Evolutionary conservation across 2,888 invertebrate species (phyloP).

Genomic region (Amblyjoppa fuscipennis): DNA sequence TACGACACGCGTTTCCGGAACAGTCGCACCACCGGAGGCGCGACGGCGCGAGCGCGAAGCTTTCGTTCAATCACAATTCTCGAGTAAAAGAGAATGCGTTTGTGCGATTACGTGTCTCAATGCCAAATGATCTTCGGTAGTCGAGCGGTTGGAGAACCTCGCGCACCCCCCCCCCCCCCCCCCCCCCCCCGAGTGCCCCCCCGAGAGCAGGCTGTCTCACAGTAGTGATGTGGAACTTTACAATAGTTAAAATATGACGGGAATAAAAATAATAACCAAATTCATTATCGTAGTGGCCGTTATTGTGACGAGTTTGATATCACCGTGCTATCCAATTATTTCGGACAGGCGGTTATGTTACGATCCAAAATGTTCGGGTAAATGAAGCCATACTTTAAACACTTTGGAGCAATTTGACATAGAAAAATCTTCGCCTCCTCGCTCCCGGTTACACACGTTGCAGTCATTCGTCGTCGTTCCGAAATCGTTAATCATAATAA

Average conservation of each 20-base stretch:
- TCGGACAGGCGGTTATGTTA: constrained; percentile 91
- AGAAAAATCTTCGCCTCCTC: constrained; percentile 55
- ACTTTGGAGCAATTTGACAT: constrained; percentile 66
- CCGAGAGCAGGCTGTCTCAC: constrained; percentile 59
- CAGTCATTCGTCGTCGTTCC: background rate
- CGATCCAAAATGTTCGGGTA: constrained; percentile 90
- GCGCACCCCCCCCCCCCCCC: constrained; percentile 17
- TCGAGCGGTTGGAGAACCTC: constrained; percentile 24
- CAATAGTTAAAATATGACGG: constrained; percentile 80
- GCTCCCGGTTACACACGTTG: constrained; percentile 68
- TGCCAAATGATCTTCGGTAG: constrained; percentile 49
- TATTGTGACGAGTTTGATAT: constrained; percentile 74
- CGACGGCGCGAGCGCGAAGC: background rate
- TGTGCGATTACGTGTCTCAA: constrained; percentile 51
- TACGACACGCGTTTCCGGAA: background rate
- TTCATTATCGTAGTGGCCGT: constrained; percentile 73
- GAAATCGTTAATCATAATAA: background rate
- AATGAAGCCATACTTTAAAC: constrained; percentile 81
- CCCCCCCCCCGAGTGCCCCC: constrained; percentile 15
- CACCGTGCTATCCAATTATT: constrained; percentile 79
- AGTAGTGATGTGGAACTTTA: constrained; percentile 83
- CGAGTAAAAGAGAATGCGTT: background rate
- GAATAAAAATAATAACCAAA: constrained; percentile 76
- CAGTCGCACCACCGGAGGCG: constrained; percentile 10
- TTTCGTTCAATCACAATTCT: constrained; percentile 14